Evolutionary conservation across 2,113 vertebrate genomes (phyloP).

Genomic region (Prinia subflava): DNA sequence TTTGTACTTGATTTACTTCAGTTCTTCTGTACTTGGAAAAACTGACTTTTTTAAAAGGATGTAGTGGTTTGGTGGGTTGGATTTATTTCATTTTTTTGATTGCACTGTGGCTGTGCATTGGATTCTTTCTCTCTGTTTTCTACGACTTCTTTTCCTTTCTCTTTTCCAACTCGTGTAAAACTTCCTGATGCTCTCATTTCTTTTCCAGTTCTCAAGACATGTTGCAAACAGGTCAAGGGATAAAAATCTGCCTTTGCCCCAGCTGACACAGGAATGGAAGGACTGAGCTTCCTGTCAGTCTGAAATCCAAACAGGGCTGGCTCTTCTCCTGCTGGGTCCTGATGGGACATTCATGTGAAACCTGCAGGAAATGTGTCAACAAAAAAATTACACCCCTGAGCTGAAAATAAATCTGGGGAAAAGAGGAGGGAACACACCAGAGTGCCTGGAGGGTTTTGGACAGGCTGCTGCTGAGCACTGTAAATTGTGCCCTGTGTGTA

Average conservation of each 20-base stretch:
- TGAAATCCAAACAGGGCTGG: background rate
- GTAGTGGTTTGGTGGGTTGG: background rate
- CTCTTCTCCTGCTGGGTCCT: background rate
- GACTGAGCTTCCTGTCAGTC: background rate
- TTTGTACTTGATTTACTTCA: background rate
- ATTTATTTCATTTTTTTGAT: background rate
- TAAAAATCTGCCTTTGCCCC: fast-evolving
- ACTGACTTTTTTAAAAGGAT: background rate
- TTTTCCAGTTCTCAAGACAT: background rate
- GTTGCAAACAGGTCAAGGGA: background rate
- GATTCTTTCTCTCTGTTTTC: background rate
- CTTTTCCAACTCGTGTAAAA: background rate
- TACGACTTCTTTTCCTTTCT: background rate
- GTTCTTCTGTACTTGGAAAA: background rate
- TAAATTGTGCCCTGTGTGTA: background rate
- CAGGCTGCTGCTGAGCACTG: background rate
- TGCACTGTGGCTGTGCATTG: background rate
- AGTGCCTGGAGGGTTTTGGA: background rate
- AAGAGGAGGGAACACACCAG: background rate
- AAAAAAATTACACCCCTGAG: background rate
- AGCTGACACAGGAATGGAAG: background rate
- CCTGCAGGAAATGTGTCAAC: background rate
- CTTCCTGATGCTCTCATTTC: background rate
- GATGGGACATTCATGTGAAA: background rate
- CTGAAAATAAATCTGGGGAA: background rate